Conservation (phyloP, 2,113 vertebrate species). For the Typhlomys cinereus region DNA sequence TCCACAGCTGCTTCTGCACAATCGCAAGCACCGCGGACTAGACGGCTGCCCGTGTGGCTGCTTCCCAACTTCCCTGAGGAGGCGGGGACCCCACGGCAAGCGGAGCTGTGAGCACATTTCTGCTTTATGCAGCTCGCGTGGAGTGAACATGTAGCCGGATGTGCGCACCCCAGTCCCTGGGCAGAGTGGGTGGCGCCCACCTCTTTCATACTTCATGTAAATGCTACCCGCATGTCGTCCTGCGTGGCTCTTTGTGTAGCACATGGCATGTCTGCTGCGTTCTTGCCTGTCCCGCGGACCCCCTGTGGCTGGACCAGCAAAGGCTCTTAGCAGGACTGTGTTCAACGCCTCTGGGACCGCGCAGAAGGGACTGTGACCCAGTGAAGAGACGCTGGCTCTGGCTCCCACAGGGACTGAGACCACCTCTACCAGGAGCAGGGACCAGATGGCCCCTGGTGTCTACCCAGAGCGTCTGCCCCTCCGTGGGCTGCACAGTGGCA, state of each 20-base stretch:
- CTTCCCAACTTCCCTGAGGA: not conserved
- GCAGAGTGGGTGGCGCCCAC: no score
- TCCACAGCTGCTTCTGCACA: not conserved
- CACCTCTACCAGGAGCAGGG: no score
- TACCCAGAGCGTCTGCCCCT: no score
- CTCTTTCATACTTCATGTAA: accelerated
- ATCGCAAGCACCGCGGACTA: not conserved
- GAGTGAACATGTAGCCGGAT: not conserved
- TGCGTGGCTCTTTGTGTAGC: accelerated
- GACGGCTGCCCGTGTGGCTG: no score
- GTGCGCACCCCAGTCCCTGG: not conserved
- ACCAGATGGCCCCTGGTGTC: no score
- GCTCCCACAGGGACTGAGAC: accelerated
- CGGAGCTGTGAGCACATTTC: not conserved
- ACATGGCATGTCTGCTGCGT: no score
- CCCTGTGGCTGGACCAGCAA: not conserved
- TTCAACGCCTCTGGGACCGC: not conserved
- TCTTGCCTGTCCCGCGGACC: no score
- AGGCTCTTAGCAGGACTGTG: not conserved
- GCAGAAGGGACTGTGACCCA: accelerated
- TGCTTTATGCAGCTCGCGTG: not conserved
- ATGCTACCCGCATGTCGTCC: accelerated
- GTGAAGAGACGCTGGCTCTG: accelerated
- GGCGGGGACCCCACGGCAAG: no score
- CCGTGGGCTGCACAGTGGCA: accelerated